Percentiles rank a stretch among this genome's conserved stretches.
phyloP scores from a whole-genome alignment of 2,797 vertebrate species.

The Enteromius trimaculatus region DNA sequence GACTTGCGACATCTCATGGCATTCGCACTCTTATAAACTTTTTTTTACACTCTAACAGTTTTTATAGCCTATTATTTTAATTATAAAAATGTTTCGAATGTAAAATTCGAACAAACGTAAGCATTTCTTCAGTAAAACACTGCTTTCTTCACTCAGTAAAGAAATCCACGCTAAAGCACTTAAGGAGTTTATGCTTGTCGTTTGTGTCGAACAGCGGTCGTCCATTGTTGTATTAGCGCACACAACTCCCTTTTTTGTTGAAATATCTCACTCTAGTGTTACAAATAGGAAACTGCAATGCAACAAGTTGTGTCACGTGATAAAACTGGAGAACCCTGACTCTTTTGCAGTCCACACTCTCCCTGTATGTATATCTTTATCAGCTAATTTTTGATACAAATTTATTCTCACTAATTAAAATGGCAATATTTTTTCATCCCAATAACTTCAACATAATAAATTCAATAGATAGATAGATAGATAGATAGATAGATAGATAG shows the following conservation, averaged over 20 bases:
- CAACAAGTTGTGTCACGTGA: background rate
- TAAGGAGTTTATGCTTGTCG: background rate
- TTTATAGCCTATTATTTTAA: background rate
- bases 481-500: background rate
- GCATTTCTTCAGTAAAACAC: background rate
- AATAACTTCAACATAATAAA: background rate
- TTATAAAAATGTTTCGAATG: background rate
- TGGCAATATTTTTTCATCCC: background rate
- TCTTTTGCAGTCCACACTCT: background rate
- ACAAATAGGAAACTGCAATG: background rate
- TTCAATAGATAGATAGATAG: background rate
- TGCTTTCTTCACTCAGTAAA: background rate
- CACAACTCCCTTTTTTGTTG: background rate
- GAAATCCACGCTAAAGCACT: background rate
- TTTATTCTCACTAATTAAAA: background rate
- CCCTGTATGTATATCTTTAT: too few relatives aligned
- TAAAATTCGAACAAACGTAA: background rate
- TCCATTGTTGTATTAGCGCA: background rate
- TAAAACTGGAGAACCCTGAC: background rate
- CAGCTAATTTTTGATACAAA: background rate
- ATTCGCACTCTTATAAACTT: background rate
- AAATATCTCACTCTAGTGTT: constrained; percentile 47
- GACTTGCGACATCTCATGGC: background rate
- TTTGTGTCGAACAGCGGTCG: background rate
- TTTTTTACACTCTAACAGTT: background rate